Evolutionary conservation across 2,888 invertebrate genomes (phyloP).

Genomic region (Drosophila dives): DNA sequence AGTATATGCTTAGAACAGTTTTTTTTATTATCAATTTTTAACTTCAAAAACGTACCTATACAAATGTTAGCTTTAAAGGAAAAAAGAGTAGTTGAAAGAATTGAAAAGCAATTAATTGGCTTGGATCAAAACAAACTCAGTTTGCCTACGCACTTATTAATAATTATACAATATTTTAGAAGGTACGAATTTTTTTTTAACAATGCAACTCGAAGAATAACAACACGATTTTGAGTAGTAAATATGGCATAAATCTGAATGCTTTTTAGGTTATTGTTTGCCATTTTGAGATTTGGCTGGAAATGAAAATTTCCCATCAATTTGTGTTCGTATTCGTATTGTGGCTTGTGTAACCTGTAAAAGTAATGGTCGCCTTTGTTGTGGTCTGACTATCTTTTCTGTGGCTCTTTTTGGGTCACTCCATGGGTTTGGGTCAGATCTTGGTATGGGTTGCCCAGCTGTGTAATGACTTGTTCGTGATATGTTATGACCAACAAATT

Average conservation of each 20-base stretch:
- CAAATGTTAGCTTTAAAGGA: background rate
- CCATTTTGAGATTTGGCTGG: constrained; percentile 23
- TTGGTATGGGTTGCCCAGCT: constrained; percentile 37
- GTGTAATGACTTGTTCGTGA: constrained; percentile 75
- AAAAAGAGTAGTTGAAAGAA: background rate
- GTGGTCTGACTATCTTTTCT: constrained; percentile 25
- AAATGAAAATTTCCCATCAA: constrained; percentile 35
- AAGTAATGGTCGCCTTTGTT: constrained; percentile 31
- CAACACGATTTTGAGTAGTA: background rate
- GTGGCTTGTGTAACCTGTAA: constrained; percentile 37
- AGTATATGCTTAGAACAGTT: background rate
- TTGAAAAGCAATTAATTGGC: background rate
- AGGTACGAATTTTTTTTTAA: background rate
- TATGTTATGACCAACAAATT: constrained; percentile 74
- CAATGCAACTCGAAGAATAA: background rate
- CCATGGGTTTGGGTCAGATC: constrained; percentile 11
- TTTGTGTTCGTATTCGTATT: constrained; percentile 6
- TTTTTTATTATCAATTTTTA: background rate
- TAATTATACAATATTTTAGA: background rate
- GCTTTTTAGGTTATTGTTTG: constrained; percentile 23
- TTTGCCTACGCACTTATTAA: background rate
- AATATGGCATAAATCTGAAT: constrained; percentile 8
- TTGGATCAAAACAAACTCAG: no score
- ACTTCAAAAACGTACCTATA: background rate
- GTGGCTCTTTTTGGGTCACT: constrained; percentile 65